Percentiles rank a stretch among this genome's conserved stretches.
phyloP scores from a whole-genome alignment of 2,888 invertebrate species.

The Drosophila longiperda region DNA sequence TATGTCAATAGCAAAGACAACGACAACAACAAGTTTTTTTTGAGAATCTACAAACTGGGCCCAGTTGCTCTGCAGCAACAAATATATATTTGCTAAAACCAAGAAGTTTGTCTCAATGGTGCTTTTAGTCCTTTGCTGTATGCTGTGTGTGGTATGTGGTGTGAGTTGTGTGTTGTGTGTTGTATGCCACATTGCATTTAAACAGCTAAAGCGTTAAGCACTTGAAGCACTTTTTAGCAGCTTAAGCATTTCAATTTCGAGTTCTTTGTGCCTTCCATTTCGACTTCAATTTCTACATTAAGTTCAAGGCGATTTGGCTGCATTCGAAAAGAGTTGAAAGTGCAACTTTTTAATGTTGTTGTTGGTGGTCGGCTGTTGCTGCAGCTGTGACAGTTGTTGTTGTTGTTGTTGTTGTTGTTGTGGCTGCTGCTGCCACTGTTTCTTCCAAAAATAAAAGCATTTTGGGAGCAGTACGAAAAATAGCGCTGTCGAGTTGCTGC shows the following conservation, averaged over 20 bases:
- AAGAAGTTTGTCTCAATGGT: conserved; percentile 8
- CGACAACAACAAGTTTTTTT: conserved; percentile 44
- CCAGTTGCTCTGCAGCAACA: conserved; percentile 38
- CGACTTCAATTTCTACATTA: background rate
- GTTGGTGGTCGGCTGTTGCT: conserved; percentile 1
- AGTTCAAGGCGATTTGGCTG: conserved; percentile 19
- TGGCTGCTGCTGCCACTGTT: conserved; percentile 34
- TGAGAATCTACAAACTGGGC: conserved; percentile 10
- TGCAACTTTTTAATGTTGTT: conserved; percentile 16
- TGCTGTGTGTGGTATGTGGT: background rate
- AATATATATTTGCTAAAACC: conserved; percentile 43
- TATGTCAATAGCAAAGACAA: conserved; percentile 26
- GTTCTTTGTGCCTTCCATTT: background rate
- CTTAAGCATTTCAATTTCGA: background rate
- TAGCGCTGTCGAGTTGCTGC: conserved; percentile 28
- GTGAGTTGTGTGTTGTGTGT: background rate
- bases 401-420: conserved; percentile 16
- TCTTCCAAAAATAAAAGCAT: conserved; percentile 72
- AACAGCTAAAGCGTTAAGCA: conserved; percentile 6
- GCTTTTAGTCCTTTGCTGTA: background rate
- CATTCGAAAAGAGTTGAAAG: conserved; percentile 13
- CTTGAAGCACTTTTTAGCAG: conserved; percentile 7
- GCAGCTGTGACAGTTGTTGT: conserved; percentile 24
- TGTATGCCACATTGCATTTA: conserved; percentile 11
- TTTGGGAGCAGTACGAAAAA: conserved; percentile 76